Evolutionary conservation across 2,797 vertebrate genomes (phyloP).

Genomic region (Paramormyrops hopkinsi): DNA sequence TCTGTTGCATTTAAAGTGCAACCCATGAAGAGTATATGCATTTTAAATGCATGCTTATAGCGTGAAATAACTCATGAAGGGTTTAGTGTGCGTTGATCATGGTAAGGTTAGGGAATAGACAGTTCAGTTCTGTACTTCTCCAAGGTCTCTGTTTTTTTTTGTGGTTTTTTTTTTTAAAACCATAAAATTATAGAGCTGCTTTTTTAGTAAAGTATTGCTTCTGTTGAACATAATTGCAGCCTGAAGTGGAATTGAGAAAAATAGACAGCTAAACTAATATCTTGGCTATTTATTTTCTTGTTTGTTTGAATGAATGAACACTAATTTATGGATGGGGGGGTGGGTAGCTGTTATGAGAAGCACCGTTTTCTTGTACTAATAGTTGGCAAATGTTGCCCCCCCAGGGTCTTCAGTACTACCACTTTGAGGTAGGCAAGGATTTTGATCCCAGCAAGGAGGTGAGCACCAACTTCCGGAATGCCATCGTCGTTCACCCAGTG

Average conservation of each 20-base stretch:
- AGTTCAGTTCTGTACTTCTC: not conserved
- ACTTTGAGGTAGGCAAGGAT: slow-evolving; percentile 76
- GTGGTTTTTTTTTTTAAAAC: not conserved
- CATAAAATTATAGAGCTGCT: slow-evolving; percentile 10
- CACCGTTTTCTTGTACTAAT: not conserved
- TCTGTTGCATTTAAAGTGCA: not conserved
- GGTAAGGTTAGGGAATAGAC: not conserved
- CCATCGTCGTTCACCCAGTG: slow-evolving; percentile 88
- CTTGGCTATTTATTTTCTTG: not conserved
- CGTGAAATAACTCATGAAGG: not conserved
- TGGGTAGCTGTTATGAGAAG: not conserved
- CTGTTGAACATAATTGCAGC: not conserved
- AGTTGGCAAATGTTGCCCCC: not conserved
- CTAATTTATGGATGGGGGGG: not conserved
- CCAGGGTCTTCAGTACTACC: slow-evolving; percentile 69
- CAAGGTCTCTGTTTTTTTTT: not conserved
- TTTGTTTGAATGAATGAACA: not conserved
- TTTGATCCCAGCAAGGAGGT: slow-evolving; percentile 67
- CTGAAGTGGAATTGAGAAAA: not conserved
- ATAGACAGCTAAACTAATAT: slow-evolving; percentile 4
- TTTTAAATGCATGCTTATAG: not conserved
- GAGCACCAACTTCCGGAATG: slow-evolving; percentile 64
- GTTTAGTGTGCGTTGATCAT: not conserved
- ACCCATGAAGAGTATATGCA: not conserved
- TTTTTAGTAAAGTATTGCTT: not conserved